Percentiles rank a stretch among this genome's conserved stretches.
Conservation (phyloP, 2,888 invertebrate species). For the Melolontha melolontha region DNA sequence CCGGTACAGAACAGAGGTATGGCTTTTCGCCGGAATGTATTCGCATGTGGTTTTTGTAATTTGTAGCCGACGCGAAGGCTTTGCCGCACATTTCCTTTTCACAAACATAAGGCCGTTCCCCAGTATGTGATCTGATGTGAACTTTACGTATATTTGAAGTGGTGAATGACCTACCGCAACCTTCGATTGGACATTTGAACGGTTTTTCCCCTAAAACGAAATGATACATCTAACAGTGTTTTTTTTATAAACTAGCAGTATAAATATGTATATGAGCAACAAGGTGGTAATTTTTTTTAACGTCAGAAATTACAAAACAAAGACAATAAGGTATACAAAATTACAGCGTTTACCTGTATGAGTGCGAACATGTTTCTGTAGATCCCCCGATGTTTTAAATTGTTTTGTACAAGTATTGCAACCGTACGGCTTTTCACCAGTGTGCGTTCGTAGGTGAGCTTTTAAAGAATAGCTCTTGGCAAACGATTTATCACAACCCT, state of each 20-base stretch:
- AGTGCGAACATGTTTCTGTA: conserved; percentile 62
- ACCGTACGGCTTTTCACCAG: conserved; percentile 65
- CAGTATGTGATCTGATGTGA: conserved; percentile 76
- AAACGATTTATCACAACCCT: conserved; percentile 68
- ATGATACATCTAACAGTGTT: too few relatives aligned
- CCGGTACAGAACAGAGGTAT: conserved; percentile 71
- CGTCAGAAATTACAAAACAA: too few relatives aligned
- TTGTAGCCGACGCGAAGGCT: conserved; percentile 76
- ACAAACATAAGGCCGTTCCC: conserved; percentile 75
- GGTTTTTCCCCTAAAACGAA: conserved; percentile 65
- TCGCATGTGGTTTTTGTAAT: conserved; percentile 76
- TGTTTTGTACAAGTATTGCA: conserved; percentile 59
- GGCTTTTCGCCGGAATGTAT: conserved; percentile 79
- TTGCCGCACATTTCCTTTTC: conserved; percentile 70
- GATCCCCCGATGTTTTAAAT: conserved; percentile 63
- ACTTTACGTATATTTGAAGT: conserved; percentile 77
- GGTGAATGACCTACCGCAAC: conserved; percentile 75
- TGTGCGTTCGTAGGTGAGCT: conserved; percentile 69
- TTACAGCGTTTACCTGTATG: conserved; percentile 64
- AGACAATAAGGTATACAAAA: too few relatives aligned
- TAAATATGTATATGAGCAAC: too few relatives aligned
- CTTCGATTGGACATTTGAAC: conserved; percentile 68
- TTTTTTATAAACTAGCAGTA: too few relatives aligned
- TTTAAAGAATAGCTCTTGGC: conserved; percentile 68
- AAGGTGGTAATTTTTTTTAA: too few relatives aligned